phyloP scores from a whole-genome alignment of 2,888 invertebrate genomes.

The Carterocephalus palaemon region DNA sequence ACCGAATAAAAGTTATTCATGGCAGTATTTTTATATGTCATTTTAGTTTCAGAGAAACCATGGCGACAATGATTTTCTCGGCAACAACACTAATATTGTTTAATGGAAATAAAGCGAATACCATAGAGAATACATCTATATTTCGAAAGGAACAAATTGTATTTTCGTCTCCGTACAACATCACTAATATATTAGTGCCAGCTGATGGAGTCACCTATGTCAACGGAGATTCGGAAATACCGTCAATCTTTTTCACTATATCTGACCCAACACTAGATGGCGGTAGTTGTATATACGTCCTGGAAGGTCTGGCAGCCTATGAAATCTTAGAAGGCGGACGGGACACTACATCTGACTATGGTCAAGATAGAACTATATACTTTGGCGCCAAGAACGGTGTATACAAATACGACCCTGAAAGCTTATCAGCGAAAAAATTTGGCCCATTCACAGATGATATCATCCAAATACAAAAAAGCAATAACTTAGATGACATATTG shows the following conservation, averaged over 20 bases:
- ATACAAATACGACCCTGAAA: conserved; percentile 49
- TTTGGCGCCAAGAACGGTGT: conserved; percentile 56
- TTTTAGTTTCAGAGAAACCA: conserved; percentile 1
- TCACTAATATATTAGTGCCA: conserved; percentile 54
- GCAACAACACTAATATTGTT: background rate
- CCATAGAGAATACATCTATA: conserved; percentile 31
- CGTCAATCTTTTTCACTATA: conserved; percentile 58
- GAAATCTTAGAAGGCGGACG: conserved; percentile 59
- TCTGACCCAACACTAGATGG: conserved; percentile 49
- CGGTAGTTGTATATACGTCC: conserved; percentile 57
- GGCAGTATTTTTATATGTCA: background rate
- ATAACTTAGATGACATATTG: conserved; percentile 49
- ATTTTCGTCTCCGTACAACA: conserved; percentile 51
- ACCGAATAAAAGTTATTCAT: no score
- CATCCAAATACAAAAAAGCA: conserved; percentile 58
- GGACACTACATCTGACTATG: conserved; percentile 56
- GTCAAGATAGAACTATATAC: conserved; percentile 44
- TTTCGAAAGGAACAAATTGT: conserved; percentile 52
- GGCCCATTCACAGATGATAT: conserved; percentile 55
- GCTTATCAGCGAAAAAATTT: conserved; percentile 52
- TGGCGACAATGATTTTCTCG: background rate
- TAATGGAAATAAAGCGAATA: background rate
- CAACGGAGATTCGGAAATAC: conserved; percentile 46
- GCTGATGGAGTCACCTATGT: conserved; percentile 45
- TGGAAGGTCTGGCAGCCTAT: conserved; percentile 59